Conservation (phyloP, 2,888 invertebrate species). For the Epiblema foenella region DNA sequence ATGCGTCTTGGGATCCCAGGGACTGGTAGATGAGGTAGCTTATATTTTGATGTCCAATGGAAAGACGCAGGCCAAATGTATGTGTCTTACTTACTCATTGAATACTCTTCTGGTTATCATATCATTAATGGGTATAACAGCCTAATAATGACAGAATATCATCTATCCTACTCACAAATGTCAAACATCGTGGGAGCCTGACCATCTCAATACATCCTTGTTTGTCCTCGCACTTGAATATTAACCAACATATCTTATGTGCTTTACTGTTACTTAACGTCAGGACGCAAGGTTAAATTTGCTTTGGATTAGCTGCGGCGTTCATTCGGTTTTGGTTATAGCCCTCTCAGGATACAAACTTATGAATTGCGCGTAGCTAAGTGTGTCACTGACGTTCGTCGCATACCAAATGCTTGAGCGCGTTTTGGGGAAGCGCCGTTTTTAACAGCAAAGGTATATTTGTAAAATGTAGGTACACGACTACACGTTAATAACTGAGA, state of each 20-base stretch:
- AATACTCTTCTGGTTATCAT: not conserved
- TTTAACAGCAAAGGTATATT: slow-evolving; percentile 15
- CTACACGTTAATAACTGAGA: slow-evolving; percentile 55
- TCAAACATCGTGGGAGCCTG: slow-evolving; percentile 74
- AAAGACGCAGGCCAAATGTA: no score
- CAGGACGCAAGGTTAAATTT: not conserved
- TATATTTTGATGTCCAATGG: no score
- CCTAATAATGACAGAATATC: slow-evolving; percentile 30
- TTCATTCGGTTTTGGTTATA: not conserved
- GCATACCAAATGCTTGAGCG: not conserved
- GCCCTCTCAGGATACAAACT: slow-evolving; percentile 23
- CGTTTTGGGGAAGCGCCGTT: not conserved
- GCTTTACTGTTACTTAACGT: not conserved
- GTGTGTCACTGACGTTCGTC: not conserved
- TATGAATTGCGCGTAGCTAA: slow-evolving; percentile 13
- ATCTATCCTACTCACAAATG: slow-evolving; percentile 43
- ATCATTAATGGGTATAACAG: slow-evolving; percentile 24
- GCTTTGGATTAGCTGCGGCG: not conserved
- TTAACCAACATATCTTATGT: slow-evolving; percentile 45
- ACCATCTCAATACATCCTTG: slow-evolving; percentile 70
- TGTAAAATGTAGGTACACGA: slow-evolving; percentile 43
- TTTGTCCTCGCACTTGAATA: slow-evolving; percentile 56
- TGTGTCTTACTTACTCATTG: no score
- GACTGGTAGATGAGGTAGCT: no score
- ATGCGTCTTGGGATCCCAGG: no score